A percentile compares a stretch with the other conserved stretches of the same genome.
Evolutionary conservation across 2,888 invertebrate species (phyloP).

Genomic region (Thera britannica): DNA sequence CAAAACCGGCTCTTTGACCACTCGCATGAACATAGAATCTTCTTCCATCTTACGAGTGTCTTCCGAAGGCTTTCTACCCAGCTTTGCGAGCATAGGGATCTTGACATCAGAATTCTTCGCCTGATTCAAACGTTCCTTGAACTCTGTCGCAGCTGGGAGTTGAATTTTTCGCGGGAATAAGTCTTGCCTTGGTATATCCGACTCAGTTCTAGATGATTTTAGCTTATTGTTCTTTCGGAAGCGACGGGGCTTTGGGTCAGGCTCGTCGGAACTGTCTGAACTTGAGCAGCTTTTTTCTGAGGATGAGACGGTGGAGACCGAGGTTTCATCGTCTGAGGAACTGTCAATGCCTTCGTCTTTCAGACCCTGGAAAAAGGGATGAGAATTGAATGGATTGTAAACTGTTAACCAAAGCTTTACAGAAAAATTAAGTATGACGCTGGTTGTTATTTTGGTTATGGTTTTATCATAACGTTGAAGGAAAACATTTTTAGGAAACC

Average conservation of each 20-base stretch:
- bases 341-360: constrained; percentile 84
- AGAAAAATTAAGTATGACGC: background rate
- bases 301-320: constrained; percentile 75
- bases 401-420: background rate
- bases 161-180: constrained; percentile 55
- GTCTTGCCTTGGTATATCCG: constrained; percentile 69
- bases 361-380: constrained; percentile 66
- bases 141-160: constrained; percentile 58
- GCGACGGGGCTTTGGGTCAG: constrained; percentile 66
- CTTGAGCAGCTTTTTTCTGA: constrained; percentile 80
- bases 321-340: constrained; percentile 80
- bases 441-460: background rate
- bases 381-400: constrained; percentile 13
- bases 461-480: too few species aligned
- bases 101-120: constrained; percentile 69
- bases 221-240: constrained; percentile 77
- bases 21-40: constrained; percentile 66
- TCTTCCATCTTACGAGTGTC: constrained; percentile 60
- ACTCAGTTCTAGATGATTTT: constrained; percentile 76
- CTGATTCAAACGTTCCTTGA: constrained; percentile 63
- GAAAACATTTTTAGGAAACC: too few species aligned
- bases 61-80: constrained; percentile 70
- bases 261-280: constrained; percentile 77
- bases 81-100: constrained; percentile 67
- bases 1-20: constrained; percentile 72